Percentiles rank a stretch among this genome's conserved stretches.
Conservation (phyloP, 2,888 invertebrate genomes). For the Onthophagus sagittarius region DNA sequence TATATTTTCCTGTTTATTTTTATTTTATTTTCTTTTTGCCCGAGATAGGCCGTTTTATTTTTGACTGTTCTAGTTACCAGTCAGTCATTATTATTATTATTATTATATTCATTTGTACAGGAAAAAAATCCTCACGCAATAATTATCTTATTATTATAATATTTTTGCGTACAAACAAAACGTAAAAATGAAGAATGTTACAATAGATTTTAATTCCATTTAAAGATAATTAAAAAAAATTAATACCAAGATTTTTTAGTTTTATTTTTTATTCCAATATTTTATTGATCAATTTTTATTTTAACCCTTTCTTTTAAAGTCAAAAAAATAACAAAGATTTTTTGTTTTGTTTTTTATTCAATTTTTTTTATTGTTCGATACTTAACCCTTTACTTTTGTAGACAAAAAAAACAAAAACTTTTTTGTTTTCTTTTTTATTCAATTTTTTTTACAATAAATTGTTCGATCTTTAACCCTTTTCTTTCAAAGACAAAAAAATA, state of each 20-base stretch:
- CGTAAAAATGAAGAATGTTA: slow-evolving; percentile 2
- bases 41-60: not conserved
- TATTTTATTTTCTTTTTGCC: not conserved
- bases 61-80: not conserved
- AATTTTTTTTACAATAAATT: too few species aligned
- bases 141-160: not conserved
- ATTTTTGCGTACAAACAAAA: not conserved
- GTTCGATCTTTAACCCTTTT: too few species aligned
- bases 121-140: not conserved
- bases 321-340: too few species aligned
- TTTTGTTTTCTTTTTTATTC: too few species aligned
- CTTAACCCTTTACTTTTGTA: too few species aligned
- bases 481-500: too few species aligned
- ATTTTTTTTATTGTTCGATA: too few species aligned
- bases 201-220: slow-evolving; percentile 12
- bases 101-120: not conserved
- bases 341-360: too few species aligned
- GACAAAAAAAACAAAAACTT: slow-evolving; percentile 11
- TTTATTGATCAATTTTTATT: too few species aligned
- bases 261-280: too few species aligned
- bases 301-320: too few species aligned
- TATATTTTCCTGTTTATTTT: not conserved
- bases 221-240: slow-evolving; percentile 4
- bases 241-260: not conserved
- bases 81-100: not conserved